Percentiles rank a stretch among this genome's conserved stretches.
These are phyloP conservation scores for Anoplophora glabripennis DNA, from an alignment of 1,140 invertebrate genomes.

Conservation along the genomic window DNA sequence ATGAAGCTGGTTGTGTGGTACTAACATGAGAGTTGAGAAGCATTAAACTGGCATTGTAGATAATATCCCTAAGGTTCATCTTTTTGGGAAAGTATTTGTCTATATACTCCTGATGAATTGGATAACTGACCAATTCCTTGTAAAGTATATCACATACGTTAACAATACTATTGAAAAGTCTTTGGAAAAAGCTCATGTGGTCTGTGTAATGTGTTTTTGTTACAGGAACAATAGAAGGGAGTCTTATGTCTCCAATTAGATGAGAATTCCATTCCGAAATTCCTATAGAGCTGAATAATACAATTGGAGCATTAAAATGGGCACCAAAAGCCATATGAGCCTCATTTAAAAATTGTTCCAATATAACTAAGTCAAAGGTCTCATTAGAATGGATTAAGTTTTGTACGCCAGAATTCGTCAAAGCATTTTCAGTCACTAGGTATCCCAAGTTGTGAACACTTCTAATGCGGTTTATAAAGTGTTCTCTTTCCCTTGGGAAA, in stretches of 20 bases:
- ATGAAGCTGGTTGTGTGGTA: conserved; percentile 32
- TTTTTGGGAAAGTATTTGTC: conserved; percentile 1
- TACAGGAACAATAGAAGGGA: background rate
- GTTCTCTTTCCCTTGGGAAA: background rate
- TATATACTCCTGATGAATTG: background rate
- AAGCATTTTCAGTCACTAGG: too few species aligned
- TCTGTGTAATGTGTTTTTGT: background rate
- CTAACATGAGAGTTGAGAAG: conserved; percentile 43
- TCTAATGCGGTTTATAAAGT: background rate
- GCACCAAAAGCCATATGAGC: too few species aligned
- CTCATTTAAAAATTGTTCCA: background rate
- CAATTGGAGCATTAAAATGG: background rate
- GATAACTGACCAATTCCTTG: background rate
- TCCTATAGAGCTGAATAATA: background rate
- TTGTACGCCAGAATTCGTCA: too few species aligned
- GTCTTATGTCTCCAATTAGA: background rate
- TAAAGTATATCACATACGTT: background rate
- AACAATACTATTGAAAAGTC: background rate
- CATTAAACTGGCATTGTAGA: conserved; percentile 29
- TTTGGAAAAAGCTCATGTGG: conserved; percentile 1
- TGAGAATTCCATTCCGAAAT: background rate
- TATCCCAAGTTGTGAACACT: background rate
- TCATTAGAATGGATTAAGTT: too few species aligned
- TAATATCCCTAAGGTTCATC: background rate
- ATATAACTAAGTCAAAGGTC: background rate